phyloP scores from a whole-genome alignment of 2,888 invertebrate species.

The Caenorhabditis auriculariae region DNA sequence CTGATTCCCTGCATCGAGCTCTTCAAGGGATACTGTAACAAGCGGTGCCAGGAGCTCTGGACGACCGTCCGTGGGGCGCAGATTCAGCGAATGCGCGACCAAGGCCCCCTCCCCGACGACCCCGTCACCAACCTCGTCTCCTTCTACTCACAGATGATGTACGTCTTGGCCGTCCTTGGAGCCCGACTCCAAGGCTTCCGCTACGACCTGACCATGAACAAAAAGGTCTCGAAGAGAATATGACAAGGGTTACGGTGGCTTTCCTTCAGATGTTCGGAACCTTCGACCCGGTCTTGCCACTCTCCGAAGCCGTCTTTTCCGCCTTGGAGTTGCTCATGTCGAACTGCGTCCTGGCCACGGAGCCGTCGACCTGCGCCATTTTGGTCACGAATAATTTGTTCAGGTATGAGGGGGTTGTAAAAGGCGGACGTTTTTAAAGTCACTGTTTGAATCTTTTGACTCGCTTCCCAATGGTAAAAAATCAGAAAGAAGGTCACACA shows the following conservation, averaged over 20 bases:
- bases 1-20: conserved; percentile 57
- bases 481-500: no score
- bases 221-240: conserved; percentile 28
- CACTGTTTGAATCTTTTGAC: background rate
- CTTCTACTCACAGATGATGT: conserved; percentile 60
- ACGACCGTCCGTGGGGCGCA: conserved; percentile 45
- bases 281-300: conserved; percentile 51
- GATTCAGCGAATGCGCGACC: conserved; percentile 34
- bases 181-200: conserved; percentile 61
- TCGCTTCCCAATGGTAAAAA: no score
- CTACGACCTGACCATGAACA: conserved; percentile 53
- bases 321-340: conserved; percentile 59
- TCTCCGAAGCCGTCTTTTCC: conserved; percentile 57
- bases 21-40: conserved; percentile 60
- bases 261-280: conserved; percentile 27
- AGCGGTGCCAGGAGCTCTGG: conserved; percentile 48
- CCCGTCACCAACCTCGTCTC: conserved; percentile 46
- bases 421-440: background rate
- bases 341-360: conserved; percentile 58
- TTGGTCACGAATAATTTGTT: conserved; percentile 61
- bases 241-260: background rate
- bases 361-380: conserved; percentile 59
- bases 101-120: conserved; percentile 15
- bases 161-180: conserved; percentile 54
- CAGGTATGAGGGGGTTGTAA: conserved; percentile 18